phyloP scores from a whole-genome alignment of 2,797 vertebrate species.

The Enoplosus armatus region DNA sequence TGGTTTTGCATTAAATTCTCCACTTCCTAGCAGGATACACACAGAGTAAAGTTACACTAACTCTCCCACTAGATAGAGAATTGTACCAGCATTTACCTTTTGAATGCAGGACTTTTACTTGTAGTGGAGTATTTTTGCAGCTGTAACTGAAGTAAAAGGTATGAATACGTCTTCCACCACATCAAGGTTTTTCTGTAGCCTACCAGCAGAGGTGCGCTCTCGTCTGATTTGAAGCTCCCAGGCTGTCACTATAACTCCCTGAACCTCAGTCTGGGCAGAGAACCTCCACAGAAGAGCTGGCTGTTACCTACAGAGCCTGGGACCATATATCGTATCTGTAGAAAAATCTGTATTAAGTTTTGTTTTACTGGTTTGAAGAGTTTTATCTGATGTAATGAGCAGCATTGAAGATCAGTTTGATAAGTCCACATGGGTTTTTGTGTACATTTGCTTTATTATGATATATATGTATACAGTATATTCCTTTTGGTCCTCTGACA shows the following conservation, averaged over 20 bases:
- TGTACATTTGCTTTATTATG: background rate
- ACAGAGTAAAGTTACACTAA: background rate
- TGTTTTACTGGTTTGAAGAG: background rate
- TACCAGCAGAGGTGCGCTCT: constrained; percentile 19
- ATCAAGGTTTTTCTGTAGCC: background rate
- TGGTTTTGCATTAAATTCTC: background rate
- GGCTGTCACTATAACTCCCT: background rate
- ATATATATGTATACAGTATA: too few relatives aligned
- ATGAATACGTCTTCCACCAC: background rate
- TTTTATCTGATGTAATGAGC: background rate
- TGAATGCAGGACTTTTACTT: too few relatives aligned
- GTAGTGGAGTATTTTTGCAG: background rate
- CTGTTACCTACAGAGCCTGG: too few relatives aligned
- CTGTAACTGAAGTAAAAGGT: background rate
- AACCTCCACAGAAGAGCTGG: too few relatives aligned
- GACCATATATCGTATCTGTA: too few relatives aligned
- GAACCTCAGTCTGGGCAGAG: background rate
- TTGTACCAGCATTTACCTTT: too few relatives aligned
- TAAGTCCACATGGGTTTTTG: background rate
- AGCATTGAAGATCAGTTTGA: background rate
- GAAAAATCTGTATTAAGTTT: too few relatives aligned
- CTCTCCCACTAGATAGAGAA: background rate
- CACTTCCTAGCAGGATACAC: background rate
- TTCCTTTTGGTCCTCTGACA: background rate
- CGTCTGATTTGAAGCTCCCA: constrained; percentile 8